phyloP scores from a whole-genome alignment of 2,888 invertebrate species.

The Lobophora halterata region DNA sequence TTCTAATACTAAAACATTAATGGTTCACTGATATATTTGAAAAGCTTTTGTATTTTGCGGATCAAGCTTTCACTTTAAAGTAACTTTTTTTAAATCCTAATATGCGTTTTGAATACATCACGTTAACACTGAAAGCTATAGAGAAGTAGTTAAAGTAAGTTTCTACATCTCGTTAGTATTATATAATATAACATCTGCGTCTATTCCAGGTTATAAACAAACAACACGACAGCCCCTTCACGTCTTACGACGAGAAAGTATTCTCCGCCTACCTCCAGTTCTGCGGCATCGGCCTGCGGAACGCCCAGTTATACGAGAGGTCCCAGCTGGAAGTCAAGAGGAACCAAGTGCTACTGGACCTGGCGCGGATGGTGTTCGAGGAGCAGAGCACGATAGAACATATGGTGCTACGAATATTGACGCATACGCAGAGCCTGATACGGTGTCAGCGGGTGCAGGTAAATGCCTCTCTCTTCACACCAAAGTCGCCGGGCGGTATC shows the following conservation, averaged over 20 bases:
- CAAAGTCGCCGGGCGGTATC: too few relatives aligned
- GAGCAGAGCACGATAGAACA: constrained; percentile 98
- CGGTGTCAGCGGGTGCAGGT: constrained; percentile 97
- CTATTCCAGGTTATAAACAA: constrained; percentile 90
- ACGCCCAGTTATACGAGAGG: constrained; percentile 97
- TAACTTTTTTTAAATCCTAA: too few relatives aligned
- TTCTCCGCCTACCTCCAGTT: constrained; percentile 97
- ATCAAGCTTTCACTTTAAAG: too few relatives aligned
- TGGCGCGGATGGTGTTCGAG: constrained; percentile 98
- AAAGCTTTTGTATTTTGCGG: too few relatives aligned
- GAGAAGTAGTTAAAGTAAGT: too few relatives aligned
- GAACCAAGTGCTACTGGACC: constrained; percentile 95
- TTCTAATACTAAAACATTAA: too few relatives aligned
- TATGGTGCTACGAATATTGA: constrained; percentile 95
- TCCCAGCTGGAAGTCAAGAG: constrained; percentile 97
- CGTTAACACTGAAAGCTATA: too few relatives aligned
- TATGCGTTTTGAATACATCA: too few relatives aligned
- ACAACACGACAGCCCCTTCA: constrained; percentile 91
- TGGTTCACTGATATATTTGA: too few relatives aligned
- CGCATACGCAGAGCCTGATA: constrained; percentile 96
- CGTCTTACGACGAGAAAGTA: constrained; percentile 92
- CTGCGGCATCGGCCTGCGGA: constrained; percentile 96
- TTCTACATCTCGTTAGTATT: too few relatives aligned
- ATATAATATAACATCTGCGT: not conserved
- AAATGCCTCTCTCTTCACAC: too few relatives aligned